Conservation (phyloP, 2,888 invertebrate genomes). For the Hypomecis punctinalis region DNA sequence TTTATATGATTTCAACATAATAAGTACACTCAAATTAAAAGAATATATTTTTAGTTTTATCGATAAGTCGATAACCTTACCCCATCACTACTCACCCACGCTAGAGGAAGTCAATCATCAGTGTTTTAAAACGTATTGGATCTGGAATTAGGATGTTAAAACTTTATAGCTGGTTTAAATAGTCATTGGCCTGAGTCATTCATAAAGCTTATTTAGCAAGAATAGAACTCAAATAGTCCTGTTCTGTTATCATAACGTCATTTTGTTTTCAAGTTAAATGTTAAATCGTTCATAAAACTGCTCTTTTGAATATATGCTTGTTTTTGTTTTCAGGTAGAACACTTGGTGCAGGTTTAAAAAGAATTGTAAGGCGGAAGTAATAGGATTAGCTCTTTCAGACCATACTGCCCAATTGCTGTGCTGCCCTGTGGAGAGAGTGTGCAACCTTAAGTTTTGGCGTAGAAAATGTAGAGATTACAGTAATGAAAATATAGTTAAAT, state of each 20-base stretch:
- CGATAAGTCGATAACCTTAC: background rate
- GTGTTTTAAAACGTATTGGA: conserved; percentile 61
- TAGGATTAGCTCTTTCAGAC: too few species aligned
- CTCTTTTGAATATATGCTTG: too few species aligned
- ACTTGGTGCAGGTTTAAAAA: too few species aligned
- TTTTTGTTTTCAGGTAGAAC: too few species aligned
- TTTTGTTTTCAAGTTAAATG: background rate
- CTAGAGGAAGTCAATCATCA: conserved; percentile 79
- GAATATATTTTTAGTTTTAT: background rate
- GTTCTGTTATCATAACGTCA: conserved; percentile 1
- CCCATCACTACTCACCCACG: conserved; percentile 61
- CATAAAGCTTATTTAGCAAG: conserved; percentile 20
- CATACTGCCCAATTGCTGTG: too few species aligned
- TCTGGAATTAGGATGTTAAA: conserved; percentile 55
- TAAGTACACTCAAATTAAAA: background rate
- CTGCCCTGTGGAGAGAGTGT: too few species aligned
- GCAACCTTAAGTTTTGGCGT: too few species aligned
- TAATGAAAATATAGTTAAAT: too few species aligned
- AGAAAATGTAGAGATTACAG: too few species aligned
- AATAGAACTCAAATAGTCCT: conserved; percentile 11
- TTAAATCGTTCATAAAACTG: too few species aligned
- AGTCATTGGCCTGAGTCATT: conserved; percentile 43
- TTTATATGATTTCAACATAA: too few species aligned
- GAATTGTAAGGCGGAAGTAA: too few species aligned
- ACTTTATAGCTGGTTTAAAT: conserved; percentile 46